phyloP scores from a whole-genome alignment of 2,797 vertebrate species.

The Pantherophis vulpinus region DNA sequence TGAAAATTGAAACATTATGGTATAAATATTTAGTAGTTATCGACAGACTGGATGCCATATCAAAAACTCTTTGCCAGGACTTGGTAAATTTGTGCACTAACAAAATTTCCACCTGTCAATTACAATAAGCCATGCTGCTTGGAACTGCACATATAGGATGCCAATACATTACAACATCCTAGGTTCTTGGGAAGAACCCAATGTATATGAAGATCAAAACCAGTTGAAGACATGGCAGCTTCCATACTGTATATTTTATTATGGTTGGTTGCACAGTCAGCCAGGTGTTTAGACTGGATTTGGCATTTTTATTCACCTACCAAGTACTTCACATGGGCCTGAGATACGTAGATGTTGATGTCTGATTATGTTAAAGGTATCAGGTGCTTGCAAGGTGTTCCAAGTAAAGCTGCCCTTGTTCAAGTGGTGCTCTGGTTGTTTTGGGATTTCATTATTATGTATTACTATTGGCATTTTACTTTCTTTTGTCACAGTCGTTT shows the following conservation, averaged over 20 bases:
- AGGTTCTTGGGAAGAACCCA: background rate
- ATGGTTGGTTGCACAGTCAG: background rate
- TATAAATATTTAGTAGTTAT: background rate
- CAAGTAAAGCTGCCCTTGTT: background rate
- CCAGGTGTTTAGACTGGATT: background rate
- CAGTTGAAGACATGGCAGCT: background rate
- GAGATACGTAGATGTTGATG: background rate
- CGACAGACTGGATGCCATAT: background rate
- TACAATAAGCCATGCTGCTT: background rate
- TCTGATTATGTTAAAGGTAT: background rate
- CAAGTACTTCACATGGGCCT: background rate
- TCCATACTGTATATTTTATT: background rate
- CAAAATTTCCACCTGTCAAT: background rate
- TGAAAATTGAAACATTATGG: background rate
- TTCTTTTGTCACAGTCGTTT: background rate
- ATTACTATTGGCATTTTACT: background rate
- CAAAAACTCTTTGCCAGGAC: background rate
- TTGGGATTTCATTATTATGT: background rate
- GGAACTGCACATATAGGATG: background rate
- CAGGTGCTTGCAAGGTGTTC: background rate
- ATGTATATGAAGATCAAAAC: background rate
- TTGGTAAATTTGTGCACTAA: background rate
- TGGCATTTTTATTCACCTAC: background rate
- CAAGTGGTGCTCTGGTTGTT: background rate
- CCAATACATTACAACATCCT: background rate